Conservation (phyloP, 2,113 vertebrate genomes). For the Astur gentilis region DNA sequence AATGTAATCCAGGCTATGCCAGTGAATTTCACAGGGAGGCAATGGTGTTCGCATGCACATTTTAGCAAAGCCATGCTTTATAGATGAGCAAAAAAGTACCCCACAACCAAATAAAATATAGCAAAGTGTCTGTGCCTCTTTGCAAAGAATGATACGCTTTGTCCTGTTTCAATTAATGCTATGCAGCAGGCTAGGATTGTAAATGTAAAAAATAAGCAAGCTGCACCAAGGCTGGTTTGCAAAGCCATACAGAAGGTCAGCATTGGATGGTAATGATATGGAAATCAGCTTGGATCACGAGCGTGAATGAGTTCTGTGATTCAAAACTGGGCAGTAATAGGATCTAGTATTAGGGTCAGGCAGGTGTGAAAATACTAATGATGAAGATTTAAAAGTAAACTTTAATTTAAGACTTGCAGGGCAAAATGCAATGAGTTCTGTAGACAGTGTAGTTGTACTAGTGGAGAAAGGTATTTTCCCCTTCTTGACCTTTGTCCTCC, state of each 20-base stretch:
- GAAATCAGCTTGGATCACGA: neutral
- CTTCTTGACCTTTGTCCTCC: neutral
- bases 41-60: rapidly evolving
- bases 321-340: neutral
- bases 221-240: neutral
- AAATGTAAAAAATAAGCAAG: neutral
- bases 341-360: slow-evolving; percentile 4
- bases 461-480: slow-evolving; percentile 2
- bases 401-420: neutral
- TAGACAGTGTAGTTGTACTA: neutral
- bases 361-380: neutral
- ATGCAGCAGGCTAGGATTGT: neutral
- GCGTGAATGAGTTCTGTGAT: neutral
- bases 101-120: neutral
- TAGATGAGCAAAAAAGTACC: neutral
- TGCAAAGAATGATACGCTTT: neutral
- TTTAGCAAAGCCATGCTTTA: neutral
- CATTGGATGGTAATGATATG: neutral
- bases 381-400: slow-evolving; percentile 20
- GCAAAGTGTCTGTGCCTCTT: neutral
- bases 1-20: neutral
- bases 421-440: neutral
- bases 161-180: neutral
- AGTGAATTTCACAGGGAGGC: neutral
- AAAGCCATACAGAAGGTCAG: neutral